These are phyloP conservation scores for Microdon myrmicae DNA, from an alignment of 2,888 invertebrate genomes.

Conservation along the genomic window DNA sequence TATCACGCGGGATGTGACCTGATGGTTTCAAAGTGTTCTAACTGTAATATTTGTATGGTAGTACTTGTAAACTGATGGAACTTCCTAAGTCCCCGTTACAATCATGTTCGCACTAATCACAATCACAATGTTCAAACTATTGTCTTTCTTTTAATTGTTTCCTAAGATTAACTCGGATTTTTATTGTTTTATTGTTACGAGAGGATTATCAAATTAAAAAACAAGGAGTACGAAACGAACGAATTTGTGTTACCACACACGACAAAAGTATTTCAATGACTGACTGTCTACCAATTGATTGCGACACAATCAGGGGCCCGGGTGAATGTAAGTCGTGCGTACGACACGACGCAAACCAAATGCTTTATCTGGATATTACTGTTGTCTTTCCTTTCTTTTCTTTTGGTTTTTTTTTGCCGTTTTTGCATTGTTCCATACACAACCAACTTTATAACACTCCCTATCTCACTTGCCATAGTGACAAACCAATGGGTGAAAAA, in stretches of 20 bases:
- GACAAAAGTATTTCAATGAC: slow-evolving; percentile 55
- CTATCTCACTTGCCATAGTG: slow-evolving; percentile 44
- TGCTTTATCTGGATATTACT: too few relatives aligned
- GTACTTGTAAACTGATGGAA: slow-evolving; percentile 1
- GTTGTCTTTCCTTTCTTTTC: slow-evolving; percentile 19
- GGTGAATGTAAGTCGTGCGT: slow-evolving; percentile 19
- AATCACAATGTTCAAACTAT: slow-evolving; percentile 4
- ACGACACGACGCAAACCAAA: not conserved
- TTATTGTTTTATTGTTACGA: slow-evolving; percentile 15
- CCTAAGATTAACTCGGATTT: not conserved
- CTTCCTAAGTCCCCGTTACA: not conserved
- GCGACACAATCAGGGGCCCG: slow-evolving; percentile 50
- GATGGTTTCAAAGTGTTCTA: slow-evolving; percentile 20
- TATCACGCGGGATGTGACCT: slow-evolving; percentile 18
- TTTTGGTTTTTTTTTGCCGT: slow-evolving; percentile 19
- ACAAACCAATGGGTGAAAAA: slow-evolving; percentile 12
- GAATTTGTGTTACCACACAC: slow-evolving; percentile 41
- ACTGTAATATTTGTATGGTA: slow-evolving; percentile 24
- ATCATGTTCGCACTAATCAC: slow-evolving; percentile 14
- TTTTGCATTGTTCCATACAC: slow-evolving; percentile 48
- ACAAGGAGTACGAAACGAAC: slow-evolving; percentile 37
- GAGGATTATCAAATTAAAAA: slow-evolving; percentile 25
- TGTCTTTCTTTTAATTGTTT: slow-evolving; percentile 11
- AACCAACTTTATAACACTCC: slow-evolving; percentile 57
- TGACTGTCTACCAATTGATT: slow-evolving; percentile 55